Base-by-base conservation (phyloP, 1,140 invertebrate genomes). In the Macrobrachium rosenbergii region DNA sequence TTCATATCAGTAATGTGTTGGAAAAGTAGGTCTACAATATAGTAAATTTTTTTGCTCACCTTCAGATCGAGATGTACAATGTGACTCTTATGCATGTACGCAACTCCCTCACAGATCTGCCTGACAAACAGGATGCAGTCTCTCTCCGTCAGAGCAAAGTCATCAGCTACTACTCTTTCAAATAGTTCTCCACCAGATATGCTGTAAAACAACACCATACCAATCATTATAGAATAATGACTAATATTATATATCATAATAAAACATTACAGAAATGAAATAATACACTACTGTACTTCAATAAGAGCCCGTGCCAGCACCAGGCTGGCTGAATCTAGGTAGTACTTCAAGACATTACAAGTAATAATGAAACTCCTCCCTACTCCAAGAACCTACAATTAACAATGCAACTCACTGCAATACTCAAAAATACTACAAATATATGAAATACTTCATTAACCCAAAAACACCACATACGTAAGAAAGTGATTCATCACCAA, bases 131-230 rank as follows among this genome's bases (percentile, higher is more conserved):
- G 93, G 73, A 98, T 95, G 91, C 97, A 97, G 91, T 98, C 97
- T 89, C 94, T 93, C 93, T 99, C 98, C 3, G 97, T 98, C 16
- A 98, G 92, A 0, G 96, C 96, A 91, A 98, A 97, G 91, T 98
- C 97, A 90, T 98, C 97, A 6, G 96, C 96, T 0, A 97, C 96
- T 10, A 98, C 96, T 82, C 97, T 93, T 91, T 98, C 97, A 90
- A 98, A 98, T 52, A 99, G 92, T 92, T 99, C 97, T 1, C 97
- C 97, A 28, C 97, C 97, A 89, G 96, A 96, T 90, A 98, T 95
- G 91, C 97, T 98, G 91, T 43, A 92, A 90, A 28, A 17, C 3
- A 23, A 63, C 6, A 45, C 17, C 10, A 21, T 21, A 28, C 14
- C 52, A 89, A 16, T 62, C 21, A 75, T n/a, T 89, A 64, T 37